Percentiles rank a stretch among this genome's conserved stretches.
Conservation (phyloP, 2,888 invertebrate genomes). For the Cepaea hortensis region DNA sequence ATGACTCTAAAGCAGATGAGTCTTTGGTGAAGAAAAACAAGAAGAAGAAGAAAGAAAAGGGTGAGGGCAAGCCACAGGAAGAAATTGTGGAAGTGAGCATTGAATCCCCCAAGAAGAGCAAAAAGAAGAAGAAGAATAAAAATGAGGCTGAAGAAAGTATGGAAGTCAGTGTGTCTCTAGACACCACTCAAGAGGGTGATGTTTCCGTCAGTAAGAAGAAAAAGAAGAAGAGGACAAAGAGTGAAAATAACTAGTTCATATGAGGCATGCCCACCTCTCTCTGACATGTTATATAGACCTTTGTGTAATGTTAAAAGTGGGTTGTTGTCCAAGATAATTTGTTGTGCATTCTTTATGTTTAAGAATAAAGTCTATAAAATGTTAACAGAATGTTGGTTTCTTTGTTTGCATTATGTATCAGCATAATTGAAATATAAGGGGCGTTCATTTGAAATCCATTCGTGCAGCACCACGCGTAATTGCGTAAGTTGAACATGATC, state of each 20-base stretch:
- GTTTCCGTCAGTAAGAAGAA: constrained; percentile 43
- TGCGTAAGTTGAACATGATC: too few relatives aligned
- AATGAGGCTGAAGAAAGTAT: constrained; percentile 51
- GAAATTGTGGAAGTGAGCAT: constrained; percentile 56
- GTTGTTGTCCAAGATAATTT: too few relatives aligned
- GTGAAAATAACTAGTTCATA: neutral
- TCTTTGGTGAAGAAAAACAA: constrained; percentile 56
- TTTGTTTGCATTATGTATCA: too few relatives aligned
- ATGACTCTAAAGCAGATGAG: constrained; percentile 27
- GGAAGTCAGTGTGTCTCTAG: constrained; percentile 20
- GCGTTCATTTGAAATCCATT: too few relatives aligned
- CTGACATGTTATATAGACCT: neutral
- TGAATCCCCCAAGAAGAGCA: constrained; percentile 56
- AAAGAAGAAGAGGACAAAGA: constrained; percentile 45
- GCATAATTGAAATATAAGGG: too few relatives aligned
- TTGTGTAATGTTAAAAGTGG: neutral
- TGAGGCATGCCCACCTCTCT: neutral
- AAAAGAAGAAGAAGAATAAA: constrained; percentile 55
- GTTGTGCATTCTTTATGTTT: too few relatives aligned
- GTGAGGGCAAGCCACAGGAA: constrained; percentile 53
- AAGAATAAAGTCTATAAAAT: too few relatives aligned
- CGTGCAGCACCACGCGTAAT: too few relatives aligned
- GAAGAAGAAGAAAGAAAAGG: constrained; percentile 54
- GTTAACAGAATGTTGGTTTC: too few relatives aligned
- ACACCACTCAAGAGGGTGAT: constrained; percentile 37